A percentile compares a stretch with the other conserved stretches of the same genome.
Evolutionary conservation across 2,797 vertebrate genomes (phyloP).

Genomic region (Arvicola amphibius): DNA sequence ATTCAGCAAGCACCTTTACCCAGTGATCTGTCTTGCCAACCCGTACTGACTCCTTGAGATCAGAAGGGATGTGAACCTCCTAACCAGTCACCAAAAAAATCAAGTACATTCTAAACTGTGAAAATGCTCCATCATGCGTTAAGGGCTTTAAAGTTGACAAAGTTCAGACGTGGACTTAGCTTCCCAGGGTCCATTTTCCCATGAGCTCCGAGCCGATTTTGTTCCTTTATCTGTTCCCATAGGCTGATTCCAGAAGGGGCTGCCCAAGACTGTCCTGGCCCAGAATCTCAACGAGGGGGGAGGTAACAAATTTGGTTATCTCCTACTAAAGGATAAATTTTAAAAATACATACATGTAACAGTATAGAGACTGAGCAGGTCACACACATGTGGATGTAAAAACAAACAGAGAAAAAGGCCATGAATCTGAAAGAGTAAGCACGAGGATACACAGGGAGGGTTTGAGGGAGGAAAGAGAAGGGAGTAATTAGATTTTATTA

Average conservation of each 20-base stretch:
- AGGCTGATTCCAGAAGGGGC: not conserved
- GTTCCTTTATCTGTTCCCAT: not conserved
- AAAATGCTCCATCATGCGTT: not conserved
- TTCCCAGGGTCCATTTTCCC: not conserved
- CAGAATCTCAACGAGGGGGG: not conserved
- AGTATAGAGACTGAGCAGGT: not conserved
- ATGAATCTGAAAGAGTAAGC: too few species aligned
- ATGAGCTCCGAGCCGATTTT: not conserved
- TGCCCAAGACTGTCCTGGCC: too few species aligned
- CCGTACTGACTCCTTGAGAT: not conserved
- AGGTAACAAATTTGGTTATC: not conserved
- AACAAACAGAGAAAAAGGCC: too few species aligned
- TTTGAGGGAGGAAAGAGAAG: not conserved
- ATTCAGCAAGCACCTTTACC: not conserved
- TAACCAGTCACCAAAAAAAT: slow-evolving; percentile 23
- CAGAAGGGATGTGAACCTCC: not conserved
- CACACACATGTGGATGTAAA: not conserved
- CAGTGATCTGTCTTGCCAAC: not conserved
- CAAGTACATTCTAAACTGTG: not conserved
- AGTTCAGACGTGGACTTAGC: not conserved
- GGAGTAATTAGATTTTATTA: not conserved
- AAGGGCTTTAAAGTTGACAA: not conserved
- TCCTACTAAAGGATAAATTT: not conserved
- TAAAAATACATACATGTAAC: not conserved
- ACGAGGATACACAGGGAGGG: too few species aligned